Evolutionary conservation across 2,113 vertebrate species (phyloP), one percentile per base, ranked within the genome.

Genomic region (Ivindomyrus marchei): DNA sequence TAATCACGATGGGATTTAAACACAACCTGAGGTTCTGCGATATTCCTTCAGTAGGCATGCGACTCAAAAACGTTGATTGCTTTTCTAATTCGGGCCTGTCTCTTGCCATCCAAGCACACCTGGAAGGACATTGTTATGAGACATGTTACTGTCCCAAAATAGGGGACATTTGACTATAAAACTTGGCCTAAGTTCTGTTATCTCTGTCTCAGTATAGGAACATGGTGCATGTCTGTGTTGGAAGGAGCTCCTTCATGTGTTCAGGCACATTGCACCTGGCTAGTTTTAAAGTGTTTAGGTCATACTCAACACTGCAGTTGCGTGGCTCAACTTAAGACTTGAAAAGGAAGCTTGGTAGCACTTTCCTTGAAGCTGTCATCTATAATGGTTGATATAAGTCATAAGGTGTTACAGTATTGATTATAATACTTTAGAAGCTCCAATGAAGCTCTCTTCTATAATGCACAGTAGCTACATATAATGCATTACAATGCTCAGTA

Each of bases 61-160:
- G 45, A 21, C 52, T 89, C 52, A 62, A 31, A 62, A 89, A 84
- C 4, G 27, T 53, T 85, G 80, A 89, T 89, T 89, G 89, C 80
- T 62, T 89, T 89, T 56, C 89, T 85, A 85, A 36, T 24, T 46
- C 21, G 24, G 36, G 42, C 13, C 19, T 17, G 31, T 56, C 31
- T 89, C 77, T 17, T 89, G 50, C 42, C 56, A 58, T 58, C 52
- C 52, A 45, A 42, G 45, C 74, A 47, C 89, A 85, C 52, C 77
- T 66, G 80, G 50, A 53, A 21, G 31, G 8, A 53, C 24, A 50
- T 86, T 85, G 49, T 85, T n/a, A 56, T 15, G 50, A 87, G 50
- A 17, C 13, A 50, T 31, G 56, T 87, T 80, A 2, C 36, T 42
- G 31, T 17, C 36, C 74, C 74, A 36, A 19, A 42, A 80, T 80